Percentiles rank a stretch among this genome's conserved stretches.
phyloP scores from a whole-genome alignment of 2,113 vertebrate species.

The Platysternon megacephalum region DNA sequence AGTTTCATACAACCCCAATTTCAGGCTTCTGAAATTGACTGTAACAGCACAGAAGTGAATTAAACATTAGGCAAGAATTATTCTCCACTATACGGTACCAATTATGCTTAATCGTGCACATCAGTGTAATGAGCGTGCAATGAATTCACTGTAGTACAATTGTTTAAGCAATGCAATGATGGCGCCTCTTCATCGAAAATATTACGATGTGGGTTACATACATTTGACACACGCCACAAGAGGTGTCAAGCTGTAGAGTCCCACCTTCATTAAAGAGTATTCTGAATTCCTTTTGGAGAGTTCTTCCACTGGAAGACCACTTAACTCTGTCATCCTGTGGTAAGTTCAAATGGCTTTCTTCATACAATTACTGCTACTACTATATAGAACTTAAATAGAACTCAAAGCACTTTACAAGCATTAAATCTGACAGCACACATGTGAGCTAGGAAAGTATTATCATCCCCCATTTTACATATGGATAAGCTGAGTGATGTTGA shows the following conservation, averaged over 20 bases:
- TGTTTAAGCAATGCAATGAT: not conserved
- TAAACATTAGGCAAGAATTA: slow-evolving; percentile 23
- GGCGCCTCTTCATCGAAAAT: not conserved
- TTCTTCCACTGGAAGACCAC: not conserved
- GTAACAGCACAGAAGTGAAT: slow-evolving; percentile 13
- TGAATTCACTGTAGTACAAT: not conserved
- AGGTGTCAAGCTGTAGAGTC: not conserved
- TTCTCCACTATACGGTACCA: not conserved
- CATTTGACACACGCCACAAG: not conserved
- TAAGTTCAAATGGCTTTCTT: not conserved
- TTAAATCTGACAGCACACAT: not conserved
- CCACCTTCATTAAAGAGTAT: not conserved
- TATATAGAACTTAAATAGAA: not conserved
- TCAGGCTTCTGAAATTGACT: not conserved
- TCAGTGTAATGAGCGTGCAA: slow-evolving; percentile 9
- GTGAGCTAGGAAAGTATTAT: not conserved
- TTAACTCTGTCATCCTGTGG: not conserved
- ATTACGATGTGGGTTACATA: not conserved
- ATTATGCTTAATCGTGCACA: slow-evolving; percentile 22
- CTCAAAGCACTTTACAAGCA: not conserved
- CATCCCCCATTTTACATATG: not conserved
- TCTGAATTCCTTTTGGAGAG: not conserved
- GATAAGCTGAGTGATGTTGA: not conserved
- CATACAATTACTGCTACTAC: not conserved
- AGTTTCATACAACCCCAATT: not conserved